Percentiles rank a stretch among this genome's conserved stretches.
phyloP scores from a whole-genome alignment of 2,888 invertebrate species.

The Dolichopus griseipennis region DNA sequence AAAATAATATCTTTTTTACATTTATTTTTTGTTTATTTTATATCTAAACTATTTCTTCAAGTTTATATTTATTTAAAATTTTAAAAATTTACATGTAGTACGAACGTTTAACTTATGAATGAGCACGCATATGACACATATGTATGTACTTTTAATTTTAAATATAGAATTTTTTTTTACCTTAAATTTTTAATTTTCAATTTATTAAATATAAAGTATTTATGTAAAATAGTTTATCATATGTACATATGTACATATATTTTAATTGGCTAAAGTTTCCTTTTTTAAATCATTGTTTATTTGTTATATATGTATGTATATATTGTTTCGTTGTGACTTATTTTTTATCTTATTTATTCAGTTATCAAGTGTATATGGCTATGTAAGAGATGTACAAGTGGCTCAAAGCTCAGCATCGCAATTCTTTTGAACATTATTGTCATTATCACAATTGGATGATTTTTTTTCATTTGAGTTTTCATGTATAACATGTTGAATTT shows the following conservation, averaged over 20 bases:
- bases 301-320: too few relatives aligned
- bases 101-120: too few relatives aligned
- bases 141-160: too few relatives aligned
- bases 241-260: background rate
- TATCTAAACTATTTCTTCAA: too few relatives aligned
- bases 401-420: constrained; percentile 4
- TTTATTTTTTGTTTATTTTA: too few relatives aligned
- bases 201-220: too few relatives aligned
- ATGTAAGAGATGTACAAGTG: background rate
- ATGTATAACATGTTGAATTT: background rate
- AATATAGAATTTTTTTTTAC: background rate
- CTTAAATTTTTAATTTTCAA: background rate
- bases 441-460: background rate
- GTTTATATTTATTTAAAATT: too few relatives aligned
- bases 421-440: constrained; percentile 8
- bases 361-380: too few relatives aligned
- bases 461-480: background rate
- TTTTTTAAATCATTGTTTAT: background rate
- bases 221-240: too few relatives aligned
- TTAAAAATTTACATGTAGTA: too few relatives aligned
- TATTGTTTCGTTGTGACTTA: background rate
- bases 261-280: background rate
- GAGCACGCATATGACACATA: background rate
- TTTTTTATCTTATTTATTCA: too few relatives aligned
- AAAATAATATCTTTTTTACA: too few relatives aligned